phyloP scores from a whole-genome alignment of 2,888 invertebrate species.

The Latrodectus hesperus region DNA sequence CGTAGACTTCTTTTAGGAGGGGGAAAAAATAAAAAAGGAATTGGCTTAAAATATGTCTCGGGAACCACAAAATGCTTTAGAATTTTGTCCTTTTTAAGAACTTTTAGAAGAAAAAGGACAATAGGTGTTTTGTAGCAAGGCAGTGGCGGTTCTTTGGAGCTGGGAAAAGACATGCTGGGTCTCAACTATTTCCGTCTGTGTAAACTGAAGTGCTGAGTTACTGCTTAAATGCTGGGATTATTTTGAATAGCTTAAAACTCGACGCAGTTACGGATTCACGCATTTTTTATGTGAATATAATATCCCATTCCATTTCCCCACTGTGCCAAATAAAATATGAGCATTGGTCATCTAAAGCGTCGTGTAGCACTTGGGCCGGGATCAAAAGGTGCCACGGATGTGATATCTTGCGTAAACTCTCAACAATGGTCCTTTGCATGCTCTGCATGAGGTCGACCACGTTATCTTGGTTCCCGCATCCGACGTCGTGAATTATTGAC shows the following conservation, averaged over 20 bases:
- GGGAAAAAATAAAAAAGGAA: conserved; percentile 5
- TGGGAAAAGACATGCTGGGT: conserved; percentile 52
- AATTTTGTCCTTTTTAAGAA: conserved; percentile 58
- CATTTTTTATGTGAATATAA: not conserved
- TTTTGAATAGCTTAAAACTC: conserved; percentile 46
- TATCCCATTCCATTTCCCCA: not conserved
- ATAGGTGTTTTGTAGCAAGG: conserved; percentile 44
- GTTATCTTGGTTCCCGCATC: not conserved
- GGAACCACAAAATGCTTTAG: conserved; percentile 66
- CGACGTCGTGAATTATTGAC: not conserved
- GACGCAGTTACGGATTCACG: not conserved
- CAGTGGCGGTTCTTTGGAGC: conserved; percentile 32
- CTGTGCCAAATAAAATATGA: not conserved
- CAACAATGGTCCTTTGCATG: conserved; percentile 9
- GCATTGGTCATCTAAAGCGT: conserved; percentile 36
- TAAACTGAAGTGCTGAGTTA: conserved; percentile 59
- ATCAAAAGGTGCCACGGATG: not conserved
- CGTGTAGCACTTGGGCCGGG: not conserved
- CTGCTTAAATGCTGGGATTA: conserved; percentile 63
- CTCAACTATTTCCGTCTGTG: conserved; percentile 46
- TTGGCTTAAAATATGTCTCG: conserved; percentile 56
- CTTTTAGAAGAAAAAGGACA: conserved; percentile 47
- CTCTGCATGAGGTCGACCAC: conserved; percentile 3
- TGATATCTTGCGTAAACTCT: conserved; percentile 18
- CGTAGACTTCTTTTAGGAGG: not conserved